Conservation (phyloP, 2,888 invertebrate genomes). For the Halictus quadricinctus region DNA sequence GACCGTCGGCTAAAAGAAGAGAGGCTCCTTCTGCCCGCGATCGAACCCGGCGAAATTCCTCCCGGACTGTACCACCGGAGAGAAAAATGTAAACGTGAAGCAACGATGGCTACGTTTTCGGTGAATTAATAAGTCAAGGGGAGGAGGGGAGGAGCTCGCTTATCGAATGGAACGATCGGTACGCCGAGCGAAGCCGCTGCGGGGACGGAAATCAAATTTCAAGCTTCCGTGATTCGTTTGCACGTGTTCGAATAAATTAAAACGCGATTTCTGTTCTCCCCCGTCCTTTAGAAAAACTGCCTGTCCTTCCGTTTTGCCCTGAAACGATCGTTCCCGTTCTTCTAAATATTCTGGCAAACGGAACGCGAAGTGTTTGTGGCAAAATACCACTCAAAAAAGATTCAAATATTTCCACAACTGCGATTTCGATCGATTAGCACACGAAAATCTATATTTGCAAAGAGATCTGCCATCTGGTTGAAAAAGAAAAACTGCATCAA, state of each 20-base stretch:
- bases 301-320: background rate
- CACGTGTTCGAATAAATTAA: constrained; percentile 11
- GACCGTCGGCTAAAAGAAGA: constrained; percentile 23
- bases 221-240: constrained; percentile 13
- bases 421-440: background rate
- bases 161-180: constrained; percentile 1
- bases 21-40: constrained; percentile 18
- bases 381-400: background rate
- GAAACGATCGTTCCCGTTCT: background rate
- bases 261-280: background rate
- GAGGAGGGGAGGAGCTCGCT: background rate
- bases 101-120: background rate
- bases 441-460: background rate
- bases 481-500: background rate
- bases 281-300: background rate
- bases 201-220: constrained; percentile 10
- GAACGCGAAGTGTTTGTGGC: background rate
- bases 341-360: background rate
- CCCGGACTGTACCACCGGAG: background rate
- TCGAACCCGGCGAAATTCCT: constrained; percentile 27
- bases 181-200: background rate
- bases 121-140: constrained; percentile 4
- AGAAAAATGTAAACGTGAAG: background rate
- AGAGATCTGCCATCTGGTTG: background rate
- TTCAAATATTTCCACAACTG: background rate